A percentile compares a stretch with the other conserved stretches of the same genome.
These are phyloP conservation scores for Radopholus similis DNA, from an alignment of 1,140 invertebrate species.

Conservation along the genomic window DNA sequence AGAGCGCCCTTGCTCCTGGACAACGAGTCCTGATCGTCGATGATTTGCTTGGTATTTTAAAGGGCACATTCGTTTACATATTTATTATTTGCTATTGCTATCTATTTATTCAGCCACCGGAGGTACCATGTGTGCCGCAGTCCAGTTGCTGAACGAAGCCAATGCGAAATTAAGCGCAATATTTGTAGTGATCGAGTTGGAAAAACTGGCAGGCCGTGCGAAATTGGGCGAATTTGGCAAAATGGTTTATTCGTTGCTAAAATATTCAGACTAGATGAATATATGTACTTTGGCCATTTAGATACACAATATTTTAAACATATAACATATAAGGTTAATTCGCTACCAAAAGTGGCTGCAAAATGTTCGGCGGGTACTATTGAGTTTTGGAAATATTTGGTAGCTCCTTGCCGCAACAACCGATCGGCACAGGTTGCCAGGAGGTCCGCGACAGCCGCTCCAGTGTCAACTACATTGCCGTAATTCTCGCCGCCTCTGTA, in stretches of 20 bases:
- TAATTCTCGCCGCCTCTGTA: too few relatives aligned
- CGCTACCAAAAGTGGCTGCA: too few relatives aligned
- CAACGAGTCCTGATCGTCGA: conserved; percentile 20
- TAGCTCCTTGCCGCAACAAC: too few relatives aligned
- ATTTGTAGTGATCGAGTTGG: conserved; percentile 10
- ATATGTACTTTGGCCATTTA: too few relatives aligned
- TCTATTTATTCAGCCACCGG: conserved; percentile 10
- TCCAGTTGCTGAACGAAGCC: neutral
- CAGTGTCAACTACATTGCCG: too few relatives aligned
- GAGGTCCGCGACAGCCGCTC: too few relatives aligned
- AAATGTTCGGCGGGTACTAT: too few relatives aligned
- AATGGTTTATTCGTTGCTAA: neutral
- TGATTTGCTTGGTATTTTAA: conserved; percentile 14
- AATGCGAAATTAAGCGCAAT: neutral
- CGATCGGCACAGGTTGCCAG: too few relatives aligned
- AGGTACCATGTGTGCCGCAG: neutral
- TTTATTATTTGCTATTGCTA: neutral
- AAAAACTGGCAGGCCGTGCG: neutral
- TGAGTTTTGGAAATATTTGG: too few relatives aligned
- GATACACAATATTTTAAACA: too few relatives aligned
- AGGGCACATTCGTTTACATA: neutral
- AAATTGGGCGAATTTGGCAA: neutral
- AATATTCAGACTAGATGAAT: too few relatives aligned
- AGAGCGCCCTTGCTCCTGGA: neutral
- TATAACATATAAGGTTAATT: too few relatives aligned